phyloP scores from a whole-genome alignment of 2,113 vertebrate species.

The Notarius quadriscutis region DNA sequence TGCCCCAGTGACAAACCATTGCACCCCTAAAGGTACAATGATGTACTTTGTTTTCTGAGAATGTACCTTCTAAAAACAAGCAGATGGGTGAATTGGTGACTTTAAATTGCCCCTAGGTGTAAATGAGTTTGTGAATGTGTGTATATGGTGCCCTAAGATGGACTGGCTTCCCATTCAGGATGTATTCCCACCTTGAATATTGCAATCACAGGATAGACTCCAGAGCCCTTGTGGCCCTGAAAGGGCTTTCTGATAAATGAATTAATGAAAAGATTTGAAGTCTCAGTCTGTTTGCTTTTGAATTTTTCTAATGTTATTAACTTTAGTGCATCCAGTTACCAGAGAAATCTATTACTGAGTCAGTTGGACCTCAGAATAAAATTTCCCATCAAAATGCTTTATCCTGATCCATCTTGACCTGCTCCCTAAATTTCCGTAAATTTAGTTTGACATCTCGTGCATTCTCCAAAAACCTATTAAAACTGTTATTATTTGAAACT shows the following conservation, averaged over 20 bases:
- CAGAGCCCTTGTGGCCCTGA: background rate
- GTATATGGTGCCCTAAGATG: background rate
- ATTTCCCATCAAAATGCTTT: background rate
- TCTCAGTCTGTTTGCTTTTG: background rate
- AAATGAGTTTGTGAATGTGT: background rate
- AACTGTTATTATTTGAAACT: background rate
- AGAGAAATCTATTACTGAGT: background rate
- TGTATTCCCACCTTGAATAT: background rate
- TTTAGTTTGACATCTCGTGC: background rate
- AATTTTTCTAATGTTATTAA: background rate
- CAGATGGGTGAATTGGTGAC: background rate
- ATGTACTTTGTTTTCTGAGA: too few relatives aligned
- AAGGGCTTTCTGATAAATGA: background rate
- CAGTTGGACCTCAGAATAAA: background rate
- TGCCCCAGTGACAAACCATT: too few relatives aligned
- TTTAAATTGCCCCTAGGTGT: background rate
- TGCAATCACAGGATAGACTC: background rate
- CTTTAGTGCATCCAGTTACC: background rate
- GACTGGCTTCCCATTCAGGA: background rate
- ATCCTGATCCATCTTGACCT: background rate
- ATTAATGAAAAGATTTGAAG: background rate
- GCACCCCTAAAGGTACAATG: too few relatives aligned
- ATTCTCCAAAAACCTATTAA: constrained; percentile 4
- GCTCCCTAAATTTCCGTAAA: background rate
- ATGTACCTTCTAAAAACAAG: background rate